Percentiles rank a stretch among this genome's conserved stretches.
These are phyloP conservation scores for Pseudochromis fuscus DNA, from an alignment of 2,797 vertebrate species.

Conservation along the genomic window DNA sequence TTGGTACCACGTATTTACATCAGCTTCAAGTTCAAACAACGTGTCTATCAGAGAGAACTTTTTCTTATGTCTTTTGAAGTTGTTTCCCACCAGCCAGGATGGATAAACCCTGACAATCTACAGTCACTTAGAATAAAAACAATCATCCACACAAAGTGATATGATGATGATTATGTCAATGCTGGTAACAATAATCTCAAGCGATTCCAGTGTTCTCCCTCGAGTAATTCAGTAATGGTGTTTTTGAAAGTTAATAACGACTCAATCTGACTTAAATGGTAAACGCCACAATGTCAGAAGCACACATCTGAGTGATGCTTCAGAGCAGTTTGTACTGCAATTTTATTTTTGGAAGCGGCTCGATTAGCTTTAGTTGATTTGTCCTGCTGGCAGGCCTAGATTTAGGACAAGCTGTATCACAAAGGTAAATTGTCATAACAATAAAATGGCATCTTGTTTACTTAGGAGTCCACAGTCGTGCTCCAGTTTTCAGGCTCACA, in stretches of 20 bases:
- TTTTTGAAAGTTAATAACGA: constrained; percentile 1
- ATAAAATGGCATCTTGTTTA: constrained; percentile 28
- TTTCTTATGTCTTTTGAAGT: neutral
- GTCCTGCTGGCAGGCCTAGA: constrained; percentile 24
- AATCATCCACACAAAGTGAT: neutral
- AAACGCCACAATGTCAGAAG: constrained; percentile 22
- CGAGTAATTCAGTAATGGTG: neutral
- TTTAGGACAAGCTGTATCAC: constrained; percentile 32
- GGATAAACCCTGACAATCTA: neutral
- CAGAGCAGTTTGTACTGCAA: constrained; percentile 38
- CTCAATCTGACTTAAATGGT: too few relatives aligned
- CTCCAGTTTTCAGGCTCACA: neutral
- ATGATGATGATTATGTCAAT: neutral
- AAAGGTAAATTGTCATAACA: constrained; percentile 21
- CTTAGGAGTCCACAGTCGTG: neutral
- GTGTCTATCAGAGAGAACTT: neutral
- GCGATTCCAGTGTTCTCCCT: neutral
- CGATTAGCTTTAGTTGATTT: constrained; percentile 31
- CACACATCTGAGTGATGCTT: constrained; percentile 31
- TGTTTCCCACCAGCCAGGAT: neutral
- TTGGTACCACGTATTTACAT: neutral
- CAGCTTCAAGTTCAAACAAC: neutral
- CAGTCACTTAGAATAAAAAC: neutral
- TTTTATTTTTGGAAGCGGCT: constrained; percentile 57
- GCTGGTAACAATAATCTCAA: neutral